Conservation (phyloP, 2,888 invertebrate species). For the Crioceris asparagi region DNA sequence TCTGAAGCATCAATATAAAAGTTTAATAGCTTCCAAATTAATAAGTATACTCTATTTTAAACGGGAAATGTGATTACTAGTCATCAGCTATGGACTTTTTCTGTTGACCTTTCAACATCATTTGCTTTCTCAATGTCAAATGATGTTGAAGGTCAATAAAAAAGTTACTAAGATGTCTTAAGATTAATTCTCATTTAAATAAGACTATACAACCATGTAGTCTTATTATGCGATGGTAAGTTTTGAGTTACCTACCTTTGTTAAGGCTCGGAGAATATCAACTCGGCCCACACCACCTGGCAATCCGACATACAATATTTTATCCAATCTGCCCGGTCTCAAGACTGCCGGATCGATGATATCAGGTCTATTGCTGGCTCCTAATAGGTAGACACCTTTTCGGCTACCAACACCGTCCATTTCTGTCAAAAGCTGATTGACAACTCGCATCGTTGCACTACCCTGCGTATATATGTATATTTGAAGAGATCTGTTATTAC, state of each 20-base stretch:
- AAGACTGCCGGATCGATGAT: slow-evolving; percentile 93
- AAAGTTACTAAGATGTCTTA: no score
- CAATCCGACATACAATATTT: slow-evolving; percentile 81
- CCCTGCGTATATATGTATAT: slow-evolving; percentile 41
- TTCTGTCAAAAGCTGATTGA: slow-evolving; percentile 94
- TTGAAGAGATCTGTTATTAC: neutral
- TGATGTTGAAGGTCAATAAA: no score
- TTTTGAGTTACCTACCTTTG: slow-evolving; percentile 70
- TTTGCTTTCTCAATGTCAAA: no score
- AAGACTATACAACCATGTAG: no score
- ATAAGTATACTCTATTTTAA: no score
- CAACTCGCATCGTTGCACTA: slow-evolving; percentile 72
- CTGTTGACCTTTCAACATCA: no score
- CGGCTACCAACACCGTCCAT: slow-evolving; percentile 95
- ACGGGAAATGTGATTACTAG: no score
- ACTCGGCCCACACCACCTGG: slow-evolving; percentile 68
- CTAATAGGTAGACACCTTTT: slow-evolving; percentile 88
- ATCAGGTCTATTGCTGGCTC: slow-evolving; percentile 93
- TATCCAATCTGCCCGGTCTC: slow-evolving; percentile 79
- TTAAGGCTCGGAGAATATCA: slow-evolving; percentile 81
- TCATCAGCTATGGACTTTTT: no score
- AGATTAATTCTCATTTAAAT: no score
- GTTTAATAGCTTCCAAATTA: no score
- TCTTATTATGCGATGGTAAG: no score
- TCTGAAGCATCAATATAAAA: slow-evolving; percentile 38